Conservation (phyloP, 1,140 invertebrate species). For the Drosophila orena region DNA sequence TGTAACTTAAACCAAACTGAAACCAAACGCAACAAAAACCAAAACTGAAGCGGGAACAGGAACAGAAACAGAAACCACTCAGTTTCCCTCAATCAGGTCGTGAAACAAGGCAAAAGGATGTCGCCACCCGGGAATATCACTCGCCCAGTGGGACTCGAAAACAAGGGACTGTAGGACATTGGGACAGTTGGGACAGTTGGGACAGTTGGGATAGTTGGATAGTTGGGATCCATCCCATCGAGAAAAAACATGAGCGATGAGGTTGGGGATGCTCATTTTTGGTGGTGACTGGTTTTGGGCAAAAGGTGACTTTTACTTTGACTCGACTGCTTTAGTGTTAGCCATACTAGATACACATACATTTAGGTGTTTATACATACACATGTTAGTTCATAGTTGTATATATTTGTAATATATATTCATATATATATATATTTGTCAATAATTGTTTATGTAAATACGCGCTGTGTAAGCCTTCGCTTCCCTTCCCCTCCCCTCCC, state of each 20-base stretch:
- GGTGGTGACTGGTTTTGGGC: conserved; percentile 22
- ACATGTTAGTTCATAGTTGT: conserved; percentile 62
- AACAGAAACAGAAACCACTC: conserved; percentile 13
- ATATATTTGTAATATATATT: conserved; percentile 70
- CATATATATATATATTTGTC: conserved; percentile 54
- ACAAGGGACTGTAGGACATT: not conserved
- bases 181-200: not conserved
- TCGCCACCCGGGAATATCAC: conserved; percentile 59
- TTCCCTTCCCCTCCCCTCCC: not conserved
- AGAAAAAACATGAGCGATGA: conserved; percentile 9
- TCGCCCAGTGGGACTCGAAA: conserved; percentile 29
- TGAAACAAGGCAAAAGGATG: conserved; percentile 43
- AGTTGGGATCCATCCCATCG: too few species aligned
- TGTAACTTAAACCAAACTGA: conserved; percentile 38
- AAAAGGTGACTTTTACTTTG: conserved; percentile 49
- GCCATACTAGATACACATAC: conserved; percentile 58
- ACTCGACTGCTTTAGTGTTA: conserved; percentile 50
- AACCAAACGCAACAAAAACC: conserved; percentile 54
- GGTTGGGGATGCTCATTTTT: conserved; percentile 21
- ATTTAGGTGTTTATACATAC: conserved; percentile 60
- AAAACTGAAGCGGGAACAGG: conserved; percentile 36
- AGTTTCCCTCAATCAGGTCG: conserved; percentile 29
- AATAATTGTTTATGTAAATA: conserved; percentile 71
- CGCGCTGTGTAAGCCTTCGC: conserved; percentile 48
- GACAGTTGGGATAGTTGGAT: not conserved